phyloP scores from a whole-genome alignment of 2,113 vertebrate species.

The Lagopus muta region DNA sequence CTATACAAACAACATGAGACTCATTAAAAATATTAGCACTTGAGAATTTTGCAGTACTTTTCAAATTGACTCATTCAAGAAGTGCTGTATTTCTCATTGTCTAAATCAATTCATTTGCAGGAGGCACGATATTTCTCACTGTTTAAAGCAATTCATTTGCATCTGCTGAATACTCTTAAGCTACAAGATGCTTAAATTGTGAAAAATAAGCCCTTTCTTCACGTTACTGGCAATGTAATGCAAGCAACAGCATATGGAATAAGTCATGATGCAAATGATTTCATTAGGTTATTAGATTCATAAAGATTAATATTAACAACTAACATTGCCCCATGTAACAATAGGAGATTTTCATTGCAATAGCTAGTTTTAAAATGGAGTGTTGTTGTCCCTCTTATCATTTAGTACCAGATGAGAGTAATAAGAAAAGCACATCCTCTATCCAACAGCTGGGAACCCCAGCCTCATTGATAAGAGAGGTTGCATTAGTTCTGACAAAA shows the following conservation, averaged over 20 bases:
- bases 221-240: not conserved
- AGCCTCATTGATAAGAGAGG: conserved; percentile 76
- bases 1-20: not conserved
- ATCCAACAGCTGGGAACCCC: conserved; percentile 75
- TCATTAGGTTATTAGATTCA: conserved; percentile 76
- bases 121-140: not conserved
- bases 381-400: conserved; percentile 74
- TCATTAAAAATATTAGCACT: not conserved
- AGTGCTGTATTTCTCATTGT: conserved; percentile 24
- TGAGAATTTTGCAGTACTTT: not conserved
- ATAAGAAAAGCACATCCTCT: conserved; percentile 68
- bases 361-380: conserved; percentile 68
- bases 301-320: conserved; percentile 76
- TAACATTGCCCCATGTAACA: conserved; percentile 53
- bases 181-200: conserved; percentile 33
- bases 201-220: conserved; percentile 64
- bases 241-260: conserved; percentile 1
- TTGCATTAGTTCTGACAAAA: conserved; percentile 68
- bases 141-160: conserved; percentile 58
- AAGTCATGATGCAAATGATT: conserved; percentile 59
- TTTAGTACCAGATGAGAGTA: conserved; percentile 67
- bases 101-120: conserved; percentile 45
- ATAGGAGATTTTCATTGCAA: conserved; percentile 58
- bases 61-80: conserved; percentile 31
- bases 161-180: not conserved